A percentile compares a stretch with the other conserved stretches of the same genome.
These are phyloP conservation scores for Ormyrus labotus DNA, from an alignment of 2,888 invertebrate genomes.

Conservation along the genomic window DNA sequence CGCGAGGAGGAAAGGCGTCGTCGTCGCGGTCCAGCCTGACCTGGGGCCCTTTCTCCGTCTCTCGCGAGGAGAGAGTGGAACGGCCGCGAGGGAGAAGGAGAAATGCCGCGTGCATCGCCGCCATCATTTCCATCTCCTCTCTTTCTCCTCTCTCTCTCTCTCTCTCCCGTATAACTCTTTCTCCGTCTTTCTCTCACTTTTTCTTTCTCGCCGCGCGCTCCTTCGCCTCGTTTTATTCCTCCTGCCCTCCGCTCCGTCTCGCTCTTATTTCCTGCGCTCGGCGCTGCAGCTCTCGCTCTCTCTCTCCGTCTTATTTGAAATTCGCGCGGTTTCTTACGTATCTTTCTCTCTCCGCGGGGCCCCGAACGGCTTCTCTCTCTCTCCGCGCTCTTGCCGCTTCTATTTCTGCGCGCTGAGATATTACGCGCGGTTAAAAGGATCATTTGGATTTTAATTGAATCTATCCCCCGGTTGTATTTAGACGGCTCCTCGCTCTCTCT, in stretches of 20 bases:
- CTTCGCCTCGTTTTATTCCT: slow-evolving; percentile 26
- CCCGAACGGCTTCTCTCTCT: background rate
- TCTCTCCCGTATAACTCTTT: slow-evolving; percentile 25
- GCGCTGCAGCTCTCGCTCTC: background rate
- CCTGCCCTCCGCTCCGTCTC: slow-evolving; percentile 43
- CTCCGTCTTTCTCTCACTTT: slow-evolving; percentile 40
- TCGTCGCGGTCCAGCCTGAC: slow-evolving; percentile 52
- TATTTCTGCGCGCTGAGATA: slow-evolving; percentile 19
- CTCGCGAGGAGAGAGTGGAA: background rate
- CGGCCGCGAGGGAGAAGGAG: slow-evolving; percentile 5
- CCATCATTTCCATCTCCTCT: slow-evolving; percentile 43
- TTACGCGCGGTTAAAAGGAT: slow-evolving; percentile 7
- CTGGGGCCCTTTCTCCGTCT: slow-evolving; percentile 29
- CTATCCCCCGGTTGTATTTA: background rate
- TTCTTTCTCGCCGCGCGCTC: slow-evolving; percentile 42
- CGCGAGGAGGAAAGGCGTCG: slow-evolving; percentile 38
- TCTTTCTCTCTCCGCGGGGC: slow-evolving; percentile 24
- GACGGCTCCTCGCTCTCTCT: too few relatives aligned
- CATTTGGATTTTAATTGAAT: slow-evolving; percentile 42
- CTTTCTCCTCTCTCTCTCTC: slow-evolving; percentile 33
- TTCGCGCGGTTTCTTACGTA: slow-evolving; percentile 47
- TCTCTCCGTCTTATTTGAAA: slow-evolving; percentile 41
- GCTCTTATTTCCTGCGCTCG: slow-evolving; percentile 26
- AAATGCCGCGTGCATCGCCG: slow-evolving; percentile 33
- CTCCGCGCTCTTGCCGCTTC: background rate